Base-by-base conservation (phyloP, 2,113 vertebrate genomes). In the Hypocryptadius cinnamomeus region DNA sequence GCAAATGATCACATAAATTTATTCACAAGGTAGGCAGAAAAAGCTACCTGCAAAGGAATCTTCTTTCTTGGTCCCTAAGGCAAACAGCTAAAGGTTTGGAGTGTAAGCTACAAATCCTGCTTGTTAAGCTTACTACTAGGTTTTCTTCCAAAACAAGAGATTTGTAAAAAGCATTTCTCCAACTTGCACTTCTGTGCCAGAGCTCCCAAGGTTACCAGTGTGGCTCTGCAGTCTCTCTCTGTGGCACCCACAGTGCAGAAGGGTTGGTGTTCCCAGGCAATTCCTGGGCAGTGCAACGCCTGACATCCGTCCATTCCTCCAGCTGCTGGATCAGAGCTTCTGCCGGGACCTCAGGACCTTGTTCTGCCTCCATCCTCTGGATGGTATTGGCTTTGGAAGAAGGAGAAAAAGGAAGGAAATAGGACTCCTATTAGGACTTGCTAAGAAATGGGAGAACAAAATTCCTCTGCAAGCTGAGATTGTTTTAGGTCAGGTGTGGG, bases 241-340 rank as follows among this genome's bases (percentile, higher is more conserved):
- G 40, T 28, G 21, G 35, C 2, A 1, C 27, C 70, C 1, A 3
- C 15, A 9, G 19, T 14, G 15, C 8, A 0, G 56, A 63, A 54
- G 35, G 31, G 18, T 8, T 65, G 83, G 79, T 9, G 11, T 37
- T 48, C n/a, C 15, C 11, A 16, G 53, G 61, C 37, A 13, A 35
- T 18, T 31, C 16, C 35, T 50, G 30, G 31, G 25, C 19, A 3
- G 22, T 0, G 0, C 0, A 0, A 9, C 0, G 0, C 37, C 61
- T 47, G 45, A 4, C 2, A 21, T 31, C n/a, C 53, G 25, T 68
- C 65, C 31, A 14, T 71, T 74, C 27, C 30, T 73, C 19, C 13
- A 17, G 23, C 56, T 54, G 18, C 65, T 56, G 53, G 56, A 25
- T 33, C 70, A 51, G 25, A 35, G 24, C 61, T 72, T 40, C 45